phyloP scores from a whole-genome alignment of 2,797 vertebrate genomes.

The Craterocephalus amniculus region DNA sequence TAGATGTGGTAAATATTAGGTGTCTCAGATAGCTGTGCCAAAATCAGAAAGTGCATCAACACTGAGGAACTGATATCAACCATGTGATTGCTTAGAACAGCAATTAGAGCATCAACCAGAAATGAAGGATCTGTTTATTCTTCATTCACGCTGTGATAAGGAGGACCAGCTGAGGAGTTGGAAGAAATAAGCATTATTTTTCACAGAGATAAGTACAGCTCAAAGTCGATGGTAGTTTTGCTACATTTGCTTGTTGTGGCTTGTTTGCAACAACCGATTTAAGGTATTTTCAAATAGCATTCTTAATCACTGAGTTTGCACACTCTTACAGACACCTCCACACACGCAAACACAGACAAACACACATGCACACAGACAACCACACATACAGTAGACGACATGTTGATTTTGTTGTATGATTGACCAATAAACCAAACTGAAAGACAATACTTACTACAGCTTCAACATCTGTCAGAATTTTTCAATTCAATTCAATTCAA shows the following conservation, averaged over 20 bases:
- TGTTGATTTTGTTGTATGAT: no score
- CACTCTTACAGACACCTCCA: no score
- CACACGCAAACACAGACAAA: no score
- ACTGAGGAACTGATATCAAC: not conserved
- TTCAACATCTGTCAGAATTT: no score
- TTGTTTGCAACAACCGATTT: not conserved
- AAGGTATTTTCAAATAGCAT: not conserved
- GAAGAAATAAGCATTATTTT: not conserved
- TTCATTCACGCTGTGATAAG: no score
- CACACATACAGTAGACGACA: no score
- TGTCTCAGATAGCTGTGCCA: not conserved
- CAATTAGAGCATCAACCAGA: not conserved
- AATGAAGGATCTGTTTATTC: not conserved
- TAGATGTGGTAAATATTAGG: not conserved
- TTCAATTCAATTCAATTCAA: no score
- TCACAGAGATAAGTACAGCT: not conserved
- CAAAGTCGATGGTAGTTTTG: not conserved
- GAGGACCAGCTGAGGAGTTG: not conserved
- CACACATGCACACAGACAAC: no score
- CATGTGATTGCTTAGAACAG: not conserved
- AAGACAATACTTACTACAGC: no score
- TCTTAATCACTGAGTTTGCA: not conserved
- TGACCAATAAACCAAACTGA: no score
- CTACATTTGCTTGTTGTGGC: not conserved
- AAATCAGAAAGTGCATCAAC: not conserved